Conservation (phyloP, 2,797 vertebrate genomes). For the Kryptolebias ocellatus region DNA sequence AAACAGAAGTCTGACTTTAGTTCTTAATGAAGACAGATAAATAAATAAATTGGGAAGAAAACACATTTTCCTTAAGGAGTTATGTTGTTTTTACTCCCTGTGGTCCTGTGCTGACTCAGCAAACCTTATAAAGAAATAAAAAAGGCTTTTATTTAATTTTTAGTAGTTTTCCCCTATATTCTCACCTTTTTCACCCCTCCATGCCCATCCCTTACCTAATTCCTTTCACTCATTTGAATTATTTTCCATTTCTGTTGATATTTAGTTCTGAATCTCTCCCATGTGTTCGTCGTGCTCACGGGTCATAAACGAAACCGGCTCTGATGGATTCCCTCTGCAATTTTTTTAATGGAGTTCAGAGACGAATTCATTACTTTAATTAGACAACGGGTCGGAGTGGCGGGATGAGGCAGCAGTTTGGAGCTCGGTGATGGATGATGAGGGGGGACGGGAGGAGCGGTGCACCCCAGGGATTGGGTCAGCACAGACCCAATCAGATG, state of each 20-base stretch:
- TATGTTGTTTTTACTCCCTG: neutral
- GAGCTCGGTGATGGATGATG: slow-evolving; percentile 52
- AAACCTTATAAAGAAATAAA: no score
- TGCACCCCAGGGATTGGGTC: slow-evolving; percentile 40
- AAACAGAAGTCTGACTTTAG: neutral
- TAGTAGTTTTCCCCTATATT: no score
- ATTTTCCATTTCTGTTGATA: neutral
- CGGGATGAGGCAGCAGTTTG: slow-evolving; percentile 58
- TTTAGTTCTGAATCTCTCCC: slow-evolving; percentile 6
- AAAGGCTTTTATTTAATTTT: no score
- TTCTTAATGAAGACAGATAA: neutral
- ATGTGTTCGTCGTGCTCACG: neutral
- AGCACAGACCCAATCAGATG: no score
- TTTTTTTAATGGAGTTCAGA: slow-evolving; percentile 36
- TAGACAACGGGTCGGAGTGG: slow-evolving; percentile 16
- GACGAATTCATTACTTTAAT: slow-evolving; percentile 59
- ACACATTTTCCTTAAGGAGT: neutral
- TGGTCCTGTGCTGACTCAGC: no score
- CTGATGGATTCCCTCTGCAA: slow-evolving; percentile 5
- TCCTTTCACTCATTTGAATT: neutral
- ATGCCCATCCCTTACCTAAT: no score
- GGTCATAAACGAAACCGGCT: neutral
- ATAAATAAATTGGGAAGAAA: neutral
- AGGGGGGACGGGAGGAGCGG: neutral
- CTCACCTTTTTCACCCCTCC: no score